Conservation (phyloP, 2,113 vertebrate genomes). For the Spermophilus dauricus region DNA sequence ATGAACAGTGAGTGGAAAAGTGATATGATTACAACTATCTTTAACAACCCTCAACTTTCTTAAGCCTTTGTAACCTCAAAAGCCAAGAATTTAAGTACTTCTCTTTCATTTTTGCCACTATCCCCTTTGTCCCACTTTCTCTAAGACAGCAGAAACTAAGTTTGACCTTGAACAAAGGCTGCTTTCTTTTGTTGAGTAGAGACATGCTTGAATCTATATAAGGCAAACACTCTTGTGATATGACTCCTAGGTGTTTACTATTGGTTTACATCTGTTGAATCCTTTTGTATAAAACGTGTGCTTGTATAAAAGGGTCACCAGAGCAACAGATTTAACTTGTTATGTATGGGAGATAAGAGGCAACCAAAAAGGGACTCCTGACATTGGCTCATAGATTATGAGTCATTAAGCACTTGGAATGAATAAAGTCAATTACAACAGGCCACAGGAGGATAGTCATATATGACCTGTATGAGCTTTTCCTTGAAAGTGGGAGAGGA, state of each 20-base stretch:
- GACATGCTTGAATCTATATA: not conserved
- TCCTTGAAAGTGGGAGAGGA: not conserved
- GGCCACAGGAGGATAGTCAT: not conserved
- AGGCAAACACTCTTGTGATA: not conserved
- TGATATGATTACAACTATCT: not conserved
- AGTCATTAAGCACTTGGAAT: not conserved
- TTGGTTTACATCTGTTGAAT: not conserved
- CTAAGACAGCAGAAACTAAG: not conserved
- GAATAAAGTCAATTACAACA: not conserved
- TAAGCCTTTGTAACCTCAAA: not conserved
- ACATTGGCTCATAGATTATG: not conserved
- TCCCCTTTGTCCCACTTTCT: not conserved
- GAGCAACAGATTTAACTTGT: conserved; percentile 5
- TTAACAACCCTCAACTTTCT: not conserved
- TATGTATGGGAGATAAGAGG: not conserved
- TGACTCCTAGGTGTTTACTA: not conserved
- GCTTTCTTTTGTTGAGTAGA: not conserved
- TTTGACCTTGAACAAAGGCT: not conserved
- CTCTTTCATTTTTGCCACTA: conserved; percentile 20
- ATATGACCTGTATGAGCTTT: not conserved
- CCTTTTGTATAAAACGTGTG: not conserved
- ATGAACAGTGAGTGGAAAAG: not conserved
- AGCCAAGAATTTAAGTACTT: not conserved
- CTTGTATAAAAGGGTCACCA: not conserved
- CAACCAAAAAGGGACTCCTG: conserved; percentile 44